A percentile compares a stretch with the other conserved stretches of the same genome.
Conservation (phyloP, 1,140 invertebrate genomes). For the Varroa destructor region DNA sequence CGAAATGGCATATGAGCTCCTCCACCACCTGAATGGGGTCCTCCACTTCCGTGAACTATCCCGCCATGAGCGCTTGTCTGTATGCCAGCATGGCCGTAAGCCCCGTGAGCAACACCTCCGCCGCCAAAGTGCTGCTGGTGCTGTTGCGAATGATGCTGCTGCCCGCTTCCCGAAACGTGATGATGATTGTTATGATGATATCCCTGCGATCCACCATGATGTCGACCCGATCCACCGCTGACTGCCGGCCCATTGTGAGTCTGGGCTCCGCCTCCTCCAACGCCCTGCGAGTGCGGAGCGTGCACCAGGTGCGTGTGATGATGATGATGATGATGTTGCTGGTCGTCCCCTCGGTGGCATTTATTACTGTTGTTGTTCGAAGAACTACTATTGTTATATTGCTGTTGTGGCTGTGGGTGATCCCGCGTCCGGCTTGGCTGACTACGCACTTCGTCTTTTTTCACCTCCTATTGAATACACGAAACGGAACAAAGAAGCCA, state of each 20-base stretch:
- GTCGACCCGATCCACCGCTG: background rate
- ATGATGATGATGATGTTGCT: background rate
- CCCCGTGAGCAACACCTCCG: too few relatives aligned
- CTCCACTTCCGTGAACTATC: too few relatives aligned
- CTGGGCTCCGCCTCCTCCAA: background rate
- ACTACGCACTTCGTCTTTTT: slow-evolving; percentile 1
- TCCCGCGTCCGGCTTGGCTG: background rate
- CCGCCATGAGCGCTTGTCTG: too few relatives aligned
- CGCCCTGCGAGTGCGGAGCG: background rate
- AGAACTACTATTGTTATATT: background rate
- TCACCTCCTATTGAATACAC: background rate
- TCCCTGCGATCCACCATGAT: too few relatives aligned
- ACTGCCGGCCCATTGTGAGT: background rate
- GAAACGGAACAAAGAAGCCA: background rate
- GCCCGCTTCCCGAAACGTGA: too few relatives aligned
- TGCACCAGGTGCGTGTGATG: background rate
- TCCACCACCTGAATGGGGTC: too few relatives aligned
- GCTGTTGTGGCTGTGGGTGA: slow-evolving; percentile 10
- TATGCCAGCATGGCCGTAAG: too few relatives aligned
- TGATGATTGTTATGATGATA: too few relatives aligned
- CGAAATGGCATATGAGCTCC: too few relatives aligned
- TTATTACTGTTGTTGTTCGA: background rate
- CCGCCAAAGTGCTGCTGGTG: too few relatives aligned
- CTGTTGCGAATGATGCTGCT: too few relatives aligned
- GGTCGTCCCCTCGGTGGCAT: background rate